Evolutionary conservation across 2,113 vertebrate genomes (phyloP).

Genomic region (Etheostoma cragini): DNA sequence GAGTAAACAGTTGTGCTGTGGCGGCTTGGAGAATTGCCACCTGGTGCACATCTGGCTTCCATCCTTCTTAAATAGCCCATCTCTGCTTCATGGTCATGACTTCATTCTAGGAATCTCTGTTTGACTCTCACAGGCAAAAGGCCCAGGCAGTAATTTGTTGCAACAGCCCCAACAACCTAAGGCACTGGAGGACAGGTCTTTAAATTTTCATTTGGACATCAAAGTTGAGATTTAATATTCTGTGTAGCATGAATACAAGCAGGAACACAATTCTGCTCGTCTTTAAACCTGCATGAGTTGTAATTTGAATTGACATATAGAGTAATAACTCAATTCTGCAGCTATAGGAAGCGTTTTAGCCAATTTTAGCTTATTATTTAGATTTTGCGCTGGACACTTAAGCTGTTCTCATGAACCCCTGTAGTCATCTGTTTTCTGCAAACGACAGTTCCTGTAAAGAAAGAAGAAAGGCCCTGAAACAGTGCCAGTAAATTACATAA

Average conservation of each 20-base stretch:
- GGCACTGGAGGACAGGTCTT: constrained; percentile 13
- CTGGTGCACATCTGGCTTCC: constrained; percentile 70
- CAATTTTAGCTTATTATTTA: neutral
- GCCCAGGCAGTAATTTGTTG: constrained; percentile 27
- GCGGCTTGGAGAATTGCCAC: constrained; percentile 52
- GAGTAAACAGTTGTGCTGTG: constrained; percentile 57
- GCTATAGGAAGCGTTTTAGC: neutral
- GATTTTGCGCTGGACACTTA: too few species aligned
- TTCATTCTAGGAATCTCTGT: constrained; percentile 56
- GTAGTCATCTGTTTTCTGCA: neutral
- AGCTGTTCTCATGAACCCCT: neutral
- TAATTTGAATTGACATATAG: neutral
- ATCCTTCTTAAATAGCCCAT: constrained; percentile 52
- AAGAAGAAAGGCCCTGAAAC: neutral
- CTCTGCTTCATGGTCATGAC: constrained; percentile 59
- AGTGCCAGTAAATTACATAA: neutral
- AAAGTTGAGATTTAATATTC: neutral
- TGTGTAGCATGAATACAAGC: neutral
- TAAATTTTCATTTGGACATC: constrained; percentile 25
- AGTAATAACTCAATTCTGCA: neutral
- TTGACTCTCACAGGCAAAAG: constrained; percentile 22
- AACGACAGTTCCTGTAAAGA: neutral
- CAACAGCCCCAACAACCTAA: constrained; percentile 22
- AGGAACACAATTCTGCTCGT: neutral
- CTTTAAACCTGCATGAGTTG: neutral